Conservation (phyloP, 2,797 vertebrate species). For the Amblyraja radiata region DNA sequence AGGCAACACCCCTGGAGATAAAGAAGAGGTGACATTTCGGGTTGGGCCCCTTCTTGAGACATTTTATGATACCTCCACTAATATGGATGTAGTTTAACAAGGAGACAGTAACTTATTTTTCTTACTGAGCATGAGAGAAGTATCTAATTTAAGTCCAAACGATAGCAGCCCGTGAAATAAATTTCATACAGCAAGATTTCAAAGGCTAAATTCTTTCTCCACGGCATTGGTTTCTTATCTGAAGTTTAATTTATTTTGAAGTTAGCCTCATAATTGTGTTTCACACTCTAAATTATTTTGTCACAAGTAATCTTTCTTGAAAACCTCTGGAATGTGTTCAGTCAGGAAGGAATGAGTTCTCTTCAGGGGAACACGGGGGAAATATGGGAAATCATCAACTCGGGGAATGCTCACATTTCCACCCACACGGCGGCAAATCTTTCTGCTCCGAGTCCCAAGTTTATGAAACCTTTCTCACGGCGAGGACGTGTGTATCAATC, state of each 20-base stretch:
- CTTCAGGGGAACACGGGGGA: background rate
- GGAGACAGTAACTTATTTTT: background rate
- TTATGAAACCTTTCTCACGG: too few relatives aligned
- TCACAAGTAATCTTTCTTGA: background rate
- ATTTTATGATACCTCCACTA: too few relatives aligned
- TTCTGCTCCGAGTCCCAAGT: too few relatives aligned
- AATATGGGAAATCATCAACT: background rate
- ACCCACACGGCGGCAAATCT: too few relatives aligned
- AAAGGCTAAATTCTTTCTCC: background rate
- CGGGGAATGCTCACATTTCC: too few relatives aligned
- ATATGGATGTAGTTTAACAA: background rate
- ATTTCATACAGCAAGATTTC: background rate
- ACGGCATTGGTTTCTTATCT: background rate
- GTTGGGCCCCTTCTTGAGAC: too few relatives aligned
- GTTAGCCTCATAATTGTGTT: background rate
- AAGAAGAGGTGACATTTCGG: too few relatives aligned
- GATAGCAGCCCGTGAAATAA: background rate
- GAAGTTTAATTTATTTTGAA: background rate
- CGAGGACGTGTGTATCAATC: too few relatives aligned
- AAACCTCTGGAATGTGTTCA: background rate
- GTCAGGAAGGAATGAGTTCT: background rate
- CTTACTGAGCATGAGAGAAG: background rate
- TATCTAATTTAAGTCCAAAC: background rate
- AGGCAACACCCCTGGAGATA: too few relatives aligned
- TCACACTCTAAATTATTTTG: background rate